Base-by-base conservation (phyloP, 2,888 invertebrate species). In the Drosophila aldrichi region DNA sequence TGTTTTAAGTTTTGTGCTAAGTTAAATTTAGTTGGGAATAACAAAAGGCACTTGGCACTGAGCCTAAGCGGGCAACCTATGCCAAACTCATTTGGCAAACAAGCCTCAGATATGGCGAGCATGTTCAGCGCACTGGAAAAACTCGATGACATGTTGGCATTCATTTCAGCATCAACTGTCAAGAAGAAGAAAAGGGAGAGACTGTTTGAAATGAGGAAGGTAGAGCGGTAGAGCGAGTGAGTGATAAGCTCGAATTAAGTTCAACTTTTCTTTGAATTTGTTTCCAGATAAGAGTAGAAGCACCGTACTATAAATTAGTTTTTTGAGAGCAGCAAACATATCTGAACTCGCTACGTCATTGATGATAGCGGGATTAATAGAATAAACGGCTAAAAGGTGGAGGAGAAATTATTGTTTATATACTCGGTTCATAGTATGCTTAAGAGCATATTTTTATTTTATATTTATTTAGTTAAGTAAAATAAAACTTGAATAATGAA, bases 31-130 rank as follows among this genome's bases (percentile, higher is more conserved):
- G 41, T 49, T 71, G 22, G 4, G 38, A 12, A 18, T 22, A 40
- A 51, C 48, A 71, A 57, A 38, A 25, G 32, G 1, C 40, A 32
- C 22, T 73, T 68, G 61, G 78, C 73, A 57, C 20, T 18, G 8
- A 29, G 59, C 66, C 57, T 54, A 74, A 54, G 52, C 60, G 57
- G 22, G 7, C 60, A 58, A 62, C 68, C 54, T 54, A 43, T 73
- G 78, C 75, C 75, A 78, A 73, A 73, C 38, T 58, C 58, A 68
- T 73, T 76, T 76, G 79, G 76, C 79, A 76, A 56, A 48, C 38
- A 41, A 46, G 64, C 41, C 72, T 49, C 10, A 62, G 56, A 70
- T 65, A 55, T 54, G 52, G 32, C 43, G 8, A 29, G 22, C 54
- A 29, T 63, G 63, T 58, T 59, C 70, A 62, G 14, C 22, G 57